Base-by-base conservation (phyloP, 2,888 invertebrate species). In the Lottia scabra region DNA sequence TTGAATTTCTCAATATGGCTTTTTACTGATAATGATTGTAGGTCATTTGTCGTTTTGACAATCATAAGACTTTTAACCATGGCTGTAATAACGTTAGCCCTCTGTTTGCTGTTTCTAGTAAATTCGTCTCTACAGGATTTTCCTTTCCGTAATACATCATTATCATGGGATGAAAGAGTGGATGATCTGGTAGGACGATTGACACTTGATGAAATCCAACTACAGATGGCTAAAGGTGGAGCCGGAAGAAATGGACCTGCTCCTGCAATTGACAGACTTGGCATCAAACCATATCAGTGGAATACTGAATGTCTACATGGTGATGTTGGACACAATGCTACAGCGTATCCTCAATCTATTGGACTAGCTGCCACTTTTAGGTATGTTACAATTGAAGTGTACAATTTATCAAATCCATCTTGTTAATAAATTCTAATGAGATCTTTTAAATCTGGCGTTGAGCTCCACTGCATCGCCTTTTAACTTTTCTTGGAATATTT, bases 341-440 rank as follows among this genome's bases (percentile, higher is more conserved):
- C 86, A 5, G 77, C 83, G 6, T 86, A 84, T 72, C 85, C 85
- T 19, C 83, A 83, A 70, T 81, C 85, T 4, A 72, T 86, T 38
- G 85, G 85, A 12, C 77, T 86, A 45, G 83, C 85, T 43, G 83
- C 86, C n/a, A 73, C 83, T 8, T 85, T 85, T 75, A 84, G 80
- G 85, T 85, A 74, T 66, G 68, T 30, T 30, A 2, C 4, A 30
- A 6, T 30, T 30, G 2, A 30, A 6, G 30, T 30, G 6, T 2
- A 30, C 2, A 30, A 30, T 4, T 4, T 4, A 2, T 4, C 2
- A 4, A 30, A 30, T 30, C 6, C 6, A 6, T 6, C 30, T 2
- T 30, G 30, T 30, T 30, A n/a, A n/a, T n/a, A n/a, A n/a, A n/a
- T n/a, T 30, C 5, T 30, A 30, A 30, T 30, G 30, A 4, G 3